Evolutionary conservation across 1,140 invertebrate species (phyloP).

Genomic region (Leptopilina clavipes): DNA sequence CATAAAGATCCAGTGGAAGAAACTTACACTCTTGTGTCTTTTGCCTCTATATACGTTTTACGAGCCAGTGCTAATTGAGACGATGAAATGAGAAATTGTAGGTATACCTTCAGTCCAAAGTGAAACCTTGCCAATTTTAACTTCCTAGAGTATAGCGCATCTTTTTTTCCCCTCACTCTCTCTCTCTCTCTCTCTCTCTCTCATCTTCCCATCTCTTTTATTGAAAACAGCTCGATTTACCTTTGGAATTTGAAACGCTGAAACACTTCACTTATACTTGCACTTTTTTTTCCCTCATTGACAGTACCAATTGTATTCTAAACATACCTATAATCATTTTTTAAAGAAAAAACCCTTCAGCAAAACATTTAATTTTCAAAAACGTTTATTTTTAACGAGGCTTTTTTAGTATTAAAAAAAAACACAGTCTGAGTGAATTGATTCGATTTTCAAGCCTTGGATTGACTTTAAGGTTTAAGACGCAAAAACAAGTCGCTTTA

Average conservation of each 20-base stretch:
- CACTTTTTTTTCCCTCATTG: neutral
- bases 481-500: too few species aligned
- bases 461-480: too few species aligned
- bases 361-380: neutral
- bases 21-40: constrained; percentile 26
- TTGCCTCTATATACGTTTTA: constrained; percentile 7
- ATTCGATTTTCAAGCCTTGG: too few species aligned
- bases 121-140: constrained; percentile 34
- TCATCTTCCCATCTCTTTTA: neutral
- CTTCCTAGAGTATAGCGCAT: constrained; percentile 8
- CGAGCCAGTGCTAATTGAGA: constrained; percentile 30
- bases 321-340: constrained; percentile 13
- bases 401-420: too few species aligned
- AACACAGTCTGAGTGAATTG: too few species aligned
- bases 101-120: neutral
- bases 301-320: constrained; percentile 1
- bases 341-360: neutral
- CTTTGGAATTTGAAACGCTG: neutral
- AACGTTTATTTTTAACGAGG: neutral
- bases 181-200: neutral
- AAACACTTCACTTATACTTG: neutral
- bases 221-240: constrained; percentile 18
- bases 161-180: neutral
- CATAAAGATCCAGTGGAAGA: constrained; percentile 19
- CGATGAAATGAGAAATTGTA: constrained; percentile 35